Evolutionary conservation across 2,113 vertebrate genomes (phyloP).

Genomic region (Oreotrochilus melanogaster): DNA sequence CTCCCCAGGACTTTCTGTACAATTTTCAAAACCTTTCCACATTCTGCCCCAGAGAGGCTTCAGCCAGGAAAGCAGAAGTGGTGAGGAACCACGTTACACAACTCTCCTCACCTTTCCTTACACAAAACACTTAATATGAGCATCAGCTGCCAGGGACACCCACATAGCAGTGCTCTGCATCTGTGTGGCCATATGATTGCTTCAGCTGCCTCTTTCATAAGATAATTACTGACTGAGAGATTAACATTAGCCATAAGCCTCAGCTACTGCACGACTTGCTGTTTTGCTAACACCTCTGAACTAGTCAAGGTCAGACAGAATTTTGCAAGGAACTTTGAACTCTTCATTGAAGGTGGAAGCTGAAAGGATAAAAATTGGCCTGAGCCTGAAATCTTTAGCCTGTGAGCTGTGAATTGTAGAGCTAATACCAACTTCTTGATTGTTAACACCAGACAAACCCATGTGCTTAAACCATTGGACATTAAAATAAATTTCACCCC

Average conservation of each 20-base stretch:
- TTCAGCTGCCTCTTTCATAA: conserved; percentile 43
- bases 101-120: neutral
- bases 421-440: neutral
- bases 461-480: neutral
- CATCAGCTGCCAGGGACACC: conserved; percentile 22
- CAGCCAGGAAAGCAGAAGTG: neutral
- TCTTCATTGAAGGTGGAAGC: accelerated
- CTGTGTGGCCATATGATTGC: conserved; percentile 33
- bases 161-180: conserved; percentile 30
- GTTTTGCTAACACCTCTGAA: neutral
- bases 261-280: neutral
- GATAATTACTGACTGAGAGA: conserved; percentile 47
- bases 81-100: neutral
- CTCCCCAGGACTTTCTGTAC: neutral
- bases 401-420: neutral
- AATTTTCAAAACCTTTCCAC: neutral
- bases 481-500: neutral
- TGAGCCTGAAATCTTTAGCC: neutral
- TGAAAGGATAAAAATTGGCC: neutral
- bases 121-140: neutral
- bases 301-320: neutral
- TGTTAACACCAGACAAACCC: neutral
- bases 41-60: neutral
- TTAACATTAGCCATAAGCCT: neutral
- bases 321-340: neutral